Base-by-base conservation (phyloP, 2,888 invertebrate genomes). In the Phanerotoma sp. region DNA sequence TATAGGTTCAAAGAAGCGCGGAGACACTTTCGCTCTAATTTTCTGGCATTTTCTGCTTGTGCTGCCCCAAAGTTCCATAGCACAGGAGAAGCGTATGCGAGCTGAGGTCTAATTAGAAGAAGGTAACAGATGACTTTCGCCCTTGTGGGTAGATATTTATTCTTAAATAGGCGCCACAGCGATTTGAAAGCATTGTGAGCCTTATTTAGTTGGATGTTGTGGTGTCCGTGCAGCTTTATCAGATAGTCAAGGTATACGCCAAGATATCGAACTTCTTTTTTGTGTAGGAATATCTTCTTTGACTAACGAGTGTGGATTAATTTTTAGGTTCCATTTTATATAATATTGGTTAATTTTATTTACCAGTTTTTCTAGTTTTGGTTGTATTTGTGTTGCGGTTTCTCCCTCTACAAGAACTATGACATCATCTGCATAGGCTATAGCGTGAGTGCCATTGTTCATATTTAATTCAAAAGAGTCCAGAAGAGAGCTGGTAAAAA, bases 351-450 rank as follows among this genome's bases (percentile, higher is more conserved):
- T 60, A 0, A 56, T 33, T 25, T 56, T 54, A 1, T 59, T 46
- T 0, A 59, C 48, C 2, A 56, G 2, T 3, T 28, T 7, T 37
- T 58, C 33, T 0, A 60, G 40, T 6, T 15, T 20, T 2, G 42
- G 20, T 42, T 54, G 41, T 1, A 58, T 28, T 0, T 9, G 4
- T 1, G 18, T 2, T 0, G 50, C 20, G 3, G 30, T 37, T 16
- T 52, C 56, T 0, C 20, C 58, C 1, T 25, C 41, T 0, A 13
- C 9, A 3, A 56, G 56, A 1, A 58, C 22, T 1, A 60, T 51
- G 1, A 58, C 1, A 6, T 60, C 57, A n/a, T 62, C 58, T 1
- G 62, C 62, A n/a, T 45, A 62, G 1, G 56, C 57, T 1, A 55
- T 54, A 0, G 60, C 16, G 9, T 45, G 20, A 3, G 53, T 53